Conservation (phyloP, 2,113 vertebrate genomes). For the Gallinago jamesoni region DNA sequence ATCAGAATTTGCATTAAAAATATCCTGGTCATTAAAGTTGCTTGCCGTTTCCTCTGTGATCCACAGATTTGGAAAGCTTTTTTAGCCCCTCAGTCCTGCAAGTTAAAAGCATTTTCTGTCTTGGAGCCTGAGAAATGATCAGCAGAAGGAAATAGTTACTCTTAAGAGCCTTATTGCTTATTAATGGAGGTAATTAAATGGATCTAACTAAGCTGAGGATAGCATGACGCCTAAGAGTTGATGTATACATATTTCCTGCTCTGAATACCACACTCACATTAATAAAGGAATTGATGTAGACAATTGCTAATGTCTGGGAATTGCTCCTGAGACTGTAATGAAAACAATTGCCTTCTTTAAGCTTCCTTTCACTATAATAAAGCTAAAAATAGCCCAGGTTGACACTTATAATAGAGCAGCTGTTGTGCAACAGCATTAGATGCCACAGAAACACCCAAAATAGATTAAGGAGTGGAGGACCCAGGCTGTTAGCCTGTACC, state of each 20-base stretch:
- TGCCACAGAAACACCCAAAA: background rate
- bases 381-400: conserved; percentile 16
- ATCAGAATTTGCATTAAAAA: background rate
- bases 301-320: conserved; percentile 10
- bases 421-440: background rate
- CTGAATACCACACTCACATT: background rate
- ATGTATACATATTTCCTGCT: background rate
- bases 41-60: background rate
- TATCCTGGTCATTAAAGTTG: background rate
- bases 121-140: background rate
- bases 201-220: background rate
- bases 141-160: background rate
- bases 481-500: background rate
- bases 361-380: background rate
- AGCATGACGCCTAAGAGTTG: background rate
- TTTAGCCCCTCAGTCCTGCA: background rate
- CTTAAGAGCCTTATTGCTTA: conserved; percentile 31
- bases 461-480: background rate
- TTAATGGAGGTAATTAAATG: conserved; percentile 42
- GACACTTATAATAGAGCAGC: background rate
- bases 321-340: conserved; percentile 2
- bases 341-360: background rate
- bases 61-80: background rate
- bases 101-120: background rate
- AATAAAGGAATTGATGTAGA: conserved; percentile 28